A percentile compares a stretch with the other conserved stretches of the same genome.
Conservation (phyloP, 2,888 invertebrate genomes). For the Psococerastis gibbosa region DNA sequence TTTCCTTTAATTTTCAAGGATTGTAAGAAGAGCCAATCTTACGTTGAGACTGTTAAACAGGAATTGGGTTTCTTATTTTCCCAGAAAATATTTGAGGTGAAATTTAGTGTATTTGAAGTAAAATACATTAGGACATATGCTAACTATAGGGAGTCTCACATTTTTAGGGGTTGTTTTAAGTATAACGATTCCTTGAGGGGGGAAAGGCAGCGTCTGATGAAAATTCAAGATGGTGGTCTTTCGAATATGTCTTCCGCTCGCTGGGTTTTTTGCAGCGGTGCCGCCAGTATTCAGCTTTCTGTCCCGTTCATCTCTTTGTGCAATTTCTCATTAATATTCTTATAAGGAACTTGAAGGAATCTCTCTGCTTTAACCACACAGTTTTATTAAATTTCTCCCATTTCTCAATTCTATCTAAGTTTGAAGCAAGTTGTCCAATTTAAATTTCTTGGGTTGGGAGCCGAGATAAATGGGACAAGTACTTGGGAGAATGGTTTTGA, state of each 20-base stretch:
- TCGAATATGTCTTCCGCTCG: slow-evolving; percentile 8
- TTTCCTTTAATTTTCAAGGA: slow-evolving; percentile 4
- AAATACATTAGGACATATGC: slow-evolving; percentile 10
- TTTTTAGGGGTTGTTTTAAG: slow-evolving; percentile 13
- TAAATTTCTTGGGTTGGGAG: slow-evolving; percentile 8
- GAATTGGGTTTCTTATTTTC: background rate
- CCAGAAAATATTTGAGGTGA: slow-evolving; percentile 10
- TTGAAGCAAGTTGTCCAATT: slow-evolving; percentile 8
- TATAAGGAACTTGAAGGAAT: background rate
- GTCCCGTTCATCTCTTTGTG: background rate
- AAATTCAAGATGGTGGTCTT: slow-evolving; percentile 9
- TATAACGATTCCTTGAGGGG: slow-evolving; percentile 8
- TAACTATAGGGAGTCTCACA: slow-evolving; percentile 4
- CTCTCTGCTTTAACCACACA: slow-evolving; percentile 8
- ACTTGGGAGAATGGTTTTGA: too few species aligned
- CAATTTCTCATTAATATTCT: slow-evolving; percentile 9
- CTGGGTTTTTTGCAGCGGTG: background rate
- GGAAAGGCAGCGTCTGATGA: slow-evolving; percentile 9
- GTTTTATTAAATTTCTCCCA: slow-evolving; percentile 10
- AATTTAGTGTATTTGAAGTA: slow-evolving; percentile 11
- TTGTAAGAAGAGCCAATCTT: background rate
- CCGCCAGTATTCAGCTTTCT: slow-evolving; percentile 5
- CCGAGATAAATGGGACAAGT: too few species aligned
- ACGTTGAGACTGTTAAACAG: too few species aligned
- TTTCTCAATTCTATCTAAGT: slow-evolving; percentile 10